phyloP scores from a whole-genome alignment of 92 coral and sea anemone species.

The Galaxea fascicularis region DNA sequence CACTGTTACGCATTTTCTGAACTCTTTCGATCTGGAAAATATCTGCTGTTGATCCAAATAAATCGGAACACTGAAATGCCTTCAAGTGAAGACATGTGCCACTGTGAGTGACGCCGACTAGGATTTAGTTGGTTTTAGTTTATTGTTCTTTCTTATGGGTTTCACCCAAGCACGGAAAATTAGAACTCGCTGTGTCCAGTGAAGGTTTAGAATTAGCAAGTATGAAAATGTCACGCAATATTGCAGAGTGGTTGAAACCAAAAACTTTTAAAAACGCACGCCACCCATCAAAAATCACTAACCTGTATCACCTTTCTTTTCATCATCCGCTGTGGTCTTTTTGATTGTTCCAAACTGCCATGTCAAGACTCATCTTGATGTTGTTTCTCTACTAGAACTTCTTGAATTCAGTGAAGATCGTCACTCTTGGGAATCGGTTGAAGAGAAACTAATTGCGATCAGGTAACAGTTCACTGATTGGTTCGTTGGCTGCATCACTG shows the following conservation, averaged over 20 bases:
- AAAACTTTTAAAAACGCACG: not conserved
- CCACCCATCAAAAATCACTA: not conserved
- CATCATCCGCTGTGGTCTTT: too few relatives aligned
- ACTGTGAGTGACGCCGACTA: too few relatives aligned
- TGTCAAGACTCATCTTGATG: not conserved
- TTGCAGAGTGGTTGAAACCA: not conserved
- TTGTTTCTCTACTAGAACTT: slow-evolving; percentile 54
- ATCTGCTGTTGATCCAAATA: too few relatives aligned
- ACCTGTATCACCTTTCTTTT: not conserved
- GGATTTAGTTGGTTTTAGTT: too few relatives aligned
- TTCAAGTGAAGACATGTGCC: too few relatives aligned
- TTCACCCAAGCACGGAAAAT: too few relatives aligned
- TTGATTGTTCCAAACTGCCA: not conserved
- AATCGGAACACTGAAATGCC: too few relatives aligned
- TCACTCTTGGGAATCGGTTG: slow-evolving; percentile 82
- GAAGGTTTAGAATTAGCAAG: too few relatives aligned
- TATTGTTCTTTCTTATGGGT: too few relatives aligned
- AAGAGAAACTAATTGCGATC: slow-evolving; percentile 74
- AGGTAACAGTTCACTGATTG: slow-evolving; percentile 38
- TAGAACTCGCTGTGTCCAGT: too few relatives aligned
- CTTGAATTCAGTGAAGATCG: slow-evolving; percentile 85
- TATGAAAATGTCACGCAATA: too few relatives aligned
- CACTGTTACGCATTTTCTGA: not conserved
- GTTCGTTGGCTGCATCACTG: not conserved
- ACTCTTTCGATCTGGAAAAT: too few relatives aligned